Evolutionary conservation across 2,888 invertebrate genomes (phyloP).

Genomic region (Lithophane leautieri): DNA sequence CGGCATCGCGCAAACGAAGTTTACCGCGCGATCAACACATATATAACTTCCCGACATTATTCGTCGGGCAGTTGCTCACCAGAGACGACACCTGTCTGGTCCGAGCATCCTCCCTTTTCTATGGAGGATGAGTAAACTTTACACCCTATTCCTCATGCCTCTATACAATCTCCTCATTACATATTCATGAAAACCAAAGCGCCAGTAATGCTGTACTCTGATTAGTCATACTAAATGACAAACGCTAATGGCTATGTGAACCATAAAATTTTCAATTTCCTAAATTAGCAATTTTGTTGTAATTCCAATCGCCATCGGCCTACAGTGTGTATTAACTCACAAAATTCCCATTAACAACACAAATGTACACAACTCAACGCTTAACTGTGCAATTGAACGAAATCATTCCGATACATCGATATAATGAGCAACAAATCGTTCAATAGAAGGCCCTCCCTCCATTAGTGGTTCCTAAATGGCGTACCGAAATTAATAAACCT

Average conservation of each 20-base stretch:
- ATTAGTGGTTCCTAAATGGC: constrained; percentile 54
- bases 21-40: too few relatives aligned
- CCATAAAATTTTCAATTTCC: constrained; percentile 41
- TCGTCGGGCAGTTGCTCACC: too few relatives aligned
- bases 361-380: constrained; percentile 39
- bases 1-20: too few relatives aligned
- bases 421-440: constrained; percentile 54
- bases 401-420: constrained; percentile 51
- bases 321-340: constrained; percentile 32
- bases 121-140: too few relatives aligned
- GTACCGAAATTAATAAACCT: constrained; percentile 64
- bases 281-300: constrained; percentile 41
- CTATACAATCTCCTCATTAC: constrained; percentile 5
- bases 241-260: constrained; percentile 27
- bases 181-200: constrained; percentile 35
- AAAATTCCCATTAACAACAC: constrained; percentile 42
- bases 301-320: constrained; percentile 37
- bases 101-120: too few relatives aligned
- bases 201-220: constrained; percentile 3
- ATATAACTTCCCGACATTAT: too few relatives aligned
- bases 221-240: constrained; percentile 38
- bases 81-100: too few relatives aligned
- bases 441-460: constrained; percentile 40
- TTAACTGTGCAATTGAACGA: constrained; percentile 42
- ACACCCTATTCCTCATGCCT: too few relatives aligned